These are phyloP conservation scores for Penelope pileata DNA, from an alignment of 2,113 vertebrate genomes.

Conservation along the genomic window DNA sequence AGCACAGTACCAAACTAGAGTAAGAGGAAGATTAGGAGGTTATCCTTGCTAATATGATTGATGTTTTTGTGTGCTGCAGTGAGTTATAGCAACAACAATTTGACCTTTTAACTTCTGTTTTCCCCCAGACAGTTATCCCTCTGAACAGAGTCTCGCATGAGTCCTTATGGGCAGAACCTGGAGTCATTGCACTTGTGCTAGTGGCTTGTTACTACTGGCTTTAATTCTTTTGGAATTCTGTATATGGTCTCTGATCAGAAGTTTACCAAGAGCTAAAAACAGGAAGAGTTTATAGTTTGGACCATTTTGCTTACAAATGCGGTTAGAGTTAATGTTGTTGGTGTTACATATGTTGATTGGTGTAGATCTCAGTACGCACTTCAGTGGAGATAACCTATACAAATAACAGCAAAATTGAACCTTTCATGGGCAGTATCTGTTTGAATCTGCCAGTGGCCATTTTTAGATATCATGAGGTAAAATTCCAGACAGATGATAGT, in stretches of 20 bases:
- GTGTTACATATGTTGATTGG: background rate
- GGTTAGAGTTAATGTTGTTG: background rate
- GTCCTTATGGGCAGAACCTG: background rate
- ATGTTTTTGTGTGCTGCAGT: background rate
- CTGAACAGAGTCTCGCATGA: background rate
- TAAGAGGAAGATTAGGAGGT: constrained; percentile 50
- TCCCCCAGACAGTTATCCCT: background rate
- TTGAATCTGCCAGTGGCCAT: background rate
- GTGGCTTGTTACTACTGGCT: background rate
- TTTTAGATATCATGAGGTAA: background rate
- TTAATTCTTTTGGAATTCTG: background rate
- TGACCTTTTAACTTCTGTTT: background rate
- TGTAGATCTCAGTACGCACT: background rate
- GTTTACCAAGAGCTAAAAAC: background rate
- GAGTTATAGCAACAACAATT: background rate
- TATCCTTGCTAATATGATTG: background rate
- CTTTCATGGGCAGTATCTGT: background rate
- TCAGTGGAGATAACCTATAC: background rate
- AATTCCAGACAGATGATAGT: background rate
- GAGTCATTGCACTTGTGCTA: background rate
- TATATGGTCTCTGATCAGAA: background rate
- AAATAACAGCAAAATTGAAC: background rate
- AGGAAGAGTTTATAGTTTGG: background rate
- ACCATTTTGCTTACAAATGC: background rate
- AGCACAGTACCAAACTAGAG: constrained; percentile 57